Percentiles rank a stretch among this genome's conserved stretches.
These are phyloP conservation scores for Tenthredo mesomela DNA, from an alignment of 2,888 invertebrate species.

Conservation along the genomic window DNA sequence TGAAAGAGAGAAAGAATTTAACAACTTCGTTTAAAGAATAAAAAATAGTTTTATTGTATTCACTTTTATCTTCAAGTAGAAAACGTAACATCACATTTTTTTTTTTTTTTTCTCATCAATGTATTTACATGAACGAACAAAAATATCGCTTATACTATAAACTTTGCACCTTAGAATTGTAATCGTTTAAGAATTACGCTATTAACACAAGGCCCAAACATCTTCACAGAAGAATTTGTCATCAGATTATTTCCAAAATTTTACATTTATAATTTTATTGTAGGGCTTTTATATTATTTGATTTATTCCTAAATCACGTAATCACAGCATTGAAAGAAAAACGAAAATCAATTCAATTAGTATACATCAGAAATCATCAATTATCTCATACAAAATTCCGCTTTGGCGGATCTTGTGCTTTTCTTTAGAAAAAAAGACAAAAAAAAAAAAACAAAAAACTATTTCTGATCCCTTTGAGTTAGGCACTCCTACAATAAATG, in stretches of 20 bases:
- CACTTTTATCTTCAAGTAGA: conserved; percentile 60
- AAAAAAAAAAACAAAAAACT: not conserved
- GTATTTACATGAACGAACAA: conserved; percentile 63
- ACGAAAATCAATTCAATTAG: not conserved
- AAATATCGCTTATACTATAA: conserved; percentile 41
- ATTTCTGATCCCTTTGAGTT: not conserved
- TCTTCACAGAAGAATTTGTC: conserved; percentile 46
- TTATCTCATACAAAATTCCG: not conserved
- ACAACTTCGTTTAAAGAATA: conserved; percentile 50
- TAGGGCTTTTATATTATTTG: not conserved
- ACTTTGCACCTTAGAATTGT: conserved; percentile 33
- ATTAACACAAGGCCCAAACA: conserved; percentile 27
- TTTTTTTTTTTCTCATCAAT: conserved; percentile 59
- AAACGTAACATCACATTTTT: conserved; percentile 62
- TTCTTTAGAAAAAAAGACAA: not conserved
- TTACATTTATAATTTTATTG: not conserved
- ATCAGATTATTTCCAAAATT: conserved; percentile 10
- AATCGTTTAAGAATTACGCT: not conserved
- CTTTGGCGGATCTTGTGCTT: not conserved
- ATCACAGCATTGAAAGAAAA: not conserved
- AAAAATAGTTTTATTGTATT: conserved; percentile 58
- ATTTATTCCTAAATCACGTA: not conserved
- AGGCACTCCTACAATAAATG: not conserved
- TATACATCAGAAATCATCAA: not conserved
- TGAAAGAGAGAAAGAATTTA: conserved; percentile 9